Conservation (phyloP, 37 sponge, comb jelly and placozoan species). For the Halichondria panicea region DNA sequence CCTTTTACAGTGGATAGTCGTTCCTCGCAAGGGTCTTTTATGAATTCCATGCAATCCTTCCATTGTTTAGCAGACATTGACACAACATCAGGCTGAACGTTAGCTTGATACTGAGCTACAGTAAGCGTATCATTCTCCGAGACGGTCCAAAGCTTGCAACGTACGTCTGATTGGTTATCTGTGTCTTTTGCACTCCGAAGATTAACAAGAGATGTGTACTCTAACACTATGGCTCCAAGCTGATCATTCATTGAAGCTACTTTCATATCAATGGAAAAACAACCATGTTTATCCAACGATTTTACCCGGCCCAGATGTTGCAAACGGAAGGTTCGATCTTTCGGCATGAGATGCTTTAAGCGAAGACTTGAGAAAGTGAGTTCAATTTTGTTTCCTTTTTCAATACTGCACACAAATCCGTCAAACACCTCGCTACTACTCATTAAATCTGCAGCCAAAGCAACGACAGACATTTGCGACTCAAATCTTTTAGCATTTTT, state of each 20-base stretch:
- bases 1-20: background rate
- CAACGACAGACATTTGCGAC: slow-evolving; percentile 3
- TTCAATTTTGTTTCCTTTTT: slow-evolving; percentile 5
- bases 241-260: too few species aligned
- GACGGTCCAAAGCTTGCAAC: too few species aligned
- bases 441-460: slow-evolving; percentile 11
- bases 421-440: slow-evolving; percentile 16
- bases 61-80: slow-evolving; percentile 6
- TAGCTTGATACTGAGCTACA: too few species aligned
- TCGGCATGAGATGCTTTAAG: background rate
- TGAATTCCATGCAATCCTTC: slow-evolving; percentile 13
- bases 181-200: too few species aligned
- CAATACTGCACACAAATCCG: slow-evolving; percentile 1
- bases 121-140: too few species aligned
- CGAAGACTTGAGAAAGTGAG: slow-evolving; percentile 10
- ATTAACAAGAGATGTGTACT: too few species aligned
- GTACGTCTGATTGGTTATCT: too few species aligned
- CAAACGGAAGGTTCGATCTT: background rate
- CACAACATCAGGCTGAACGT: too few species aligned
- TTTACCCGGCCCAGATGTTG: background rate
- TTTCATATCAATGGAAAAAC: background rate
- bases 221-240: too few species aligned
- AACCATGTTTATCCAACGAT: background rate
- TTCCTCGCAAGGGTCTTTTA: slow-evolving; percentile 31
- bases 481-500: slow-evolving; percentile 50